phyloP scores from a whole-genome alignment of 2,113 vertebrate species.

The Larimichthys polyactis region DNA sequence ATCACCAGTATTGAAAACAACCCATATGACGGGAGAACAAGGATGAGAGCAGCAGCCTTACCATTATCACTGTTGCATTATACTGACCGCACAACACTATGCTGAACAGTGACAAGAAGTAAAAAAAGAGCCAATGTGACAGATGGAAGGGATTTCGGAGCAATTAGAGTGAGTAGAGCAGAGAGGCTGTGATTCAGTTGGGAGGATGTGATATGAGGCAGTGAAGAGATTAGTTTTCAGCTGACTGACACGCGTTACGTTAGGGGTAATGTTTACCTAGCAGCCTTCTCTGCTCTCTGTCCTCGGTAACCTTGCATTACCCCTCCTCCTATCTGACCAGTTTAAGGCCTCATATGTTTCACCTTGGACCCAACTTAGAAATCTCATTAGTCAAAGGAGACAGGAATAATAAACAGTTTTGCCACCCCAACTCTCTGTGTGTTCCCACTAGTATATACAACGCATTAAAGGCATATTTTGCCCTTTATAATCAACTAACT shows the following conservation, averaged over 20 bases:
- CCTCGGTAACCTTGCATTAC: constrained; percentile 31
- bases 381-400: constrained; percentile 59
- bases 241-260: constrained; percentile 25
- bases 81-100: constrained; percentile 10
- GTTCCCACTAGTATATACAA: constrained; percentile 13
- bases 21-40: not conserved
- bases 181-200: constrained; percentile 45
- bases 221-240: constrained; percentile 48
- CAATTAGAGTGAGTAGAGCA: constrained; percentile 53
- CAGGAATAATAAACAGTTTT: constrained; percentile 46
- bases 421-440: not conserved
- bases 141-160: constrained; percentile 54
- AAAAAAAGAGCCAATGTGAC: constrained; percentile 41
- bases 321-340: constrained; percentile 37
- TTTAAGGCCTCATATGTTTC: constrained; percentile 40
- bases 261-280: constrained; percentile 71
- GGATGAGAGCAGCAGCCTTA: not conserved
- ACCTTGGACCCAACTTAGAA: constrained; percentile 50
- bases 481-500: not conserved
- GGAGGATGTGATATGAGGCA: constrained; percentile 37
- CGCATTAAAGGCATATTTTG: not conserved
- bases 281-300: constrained; percentile 52
- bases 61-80: constrained; percentile 10
- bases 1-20: not conserved
- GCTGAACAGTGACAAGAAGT: constrained; percentile 30